Evolutionary conservation across 1,140 invertebrate genomes (phyloP).

Genomic region (Zaprionus davidi): DNA sequence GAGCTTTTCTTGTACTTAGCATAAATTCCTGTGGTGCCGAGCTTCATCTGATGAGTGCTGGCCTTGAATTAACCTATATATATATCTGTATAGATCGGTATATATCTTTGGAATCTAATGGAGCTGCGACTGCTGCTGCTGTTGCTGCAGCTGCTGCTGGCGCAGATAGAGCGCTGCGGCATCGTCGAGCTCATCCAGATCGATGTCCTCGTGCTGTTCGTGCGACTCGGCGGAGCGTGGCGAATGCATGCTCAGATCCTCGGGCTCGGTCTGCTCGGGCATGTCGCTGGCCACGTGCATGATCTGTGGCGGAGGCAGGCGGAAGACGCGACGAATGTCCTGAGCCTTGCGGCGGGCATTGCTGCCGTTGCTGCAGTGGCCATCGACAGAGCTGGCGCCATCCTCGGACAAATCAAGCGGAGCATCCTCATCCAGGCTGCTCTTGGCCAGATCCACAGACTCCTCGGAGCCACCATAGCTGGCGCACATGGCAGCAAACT

Average conservation of each 20-base stretch:
- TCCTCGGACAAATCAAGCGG: constrained; percentile 78
- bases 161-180: constrained; percentile 77
- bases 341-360: constrained; percentile 84
- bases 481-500: constrained; percentile 70
- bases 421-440: constrained; percentile 65
- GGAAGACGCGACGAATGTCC: constrained; percentile 85
- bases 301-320: constrained; percentile 75
- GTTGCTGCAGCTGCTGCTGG: constrained; percentile 56
- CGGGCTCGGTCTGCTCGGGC: constrained; percentile 94
- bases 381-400: constrained; percentile 66
- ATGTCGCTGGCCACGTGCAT: constrained; percentile 79
- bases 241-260: constrained; percentile 90
- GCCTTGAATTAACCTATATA: constrained; percentile 6
- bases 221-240: constrained; percentile 68
- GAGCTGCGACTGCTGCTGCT: constrained; percentile 23
- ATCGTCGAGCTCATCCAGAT: constrained; percentile 82
- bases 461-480: constrained; percentile 76
- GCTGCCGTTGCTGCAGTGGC: constrained; percentile 59
- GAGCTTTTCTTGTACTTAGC: constrained; percentile 69
- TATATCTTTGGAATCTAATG: background rate
- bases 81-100: background rate
- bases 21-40: constrained; percentile 74
- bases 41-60: constrained; percentile 68
- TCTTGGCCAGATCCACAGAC: constrained; percentile 68
- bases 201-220: constrained; percentile 71